Evolutionary conservation across 2,797 vertebrate genomes (phyloP), one percentile per base, ranked within the genome.

Genomic region (Trachurus trachurus): DNA sequence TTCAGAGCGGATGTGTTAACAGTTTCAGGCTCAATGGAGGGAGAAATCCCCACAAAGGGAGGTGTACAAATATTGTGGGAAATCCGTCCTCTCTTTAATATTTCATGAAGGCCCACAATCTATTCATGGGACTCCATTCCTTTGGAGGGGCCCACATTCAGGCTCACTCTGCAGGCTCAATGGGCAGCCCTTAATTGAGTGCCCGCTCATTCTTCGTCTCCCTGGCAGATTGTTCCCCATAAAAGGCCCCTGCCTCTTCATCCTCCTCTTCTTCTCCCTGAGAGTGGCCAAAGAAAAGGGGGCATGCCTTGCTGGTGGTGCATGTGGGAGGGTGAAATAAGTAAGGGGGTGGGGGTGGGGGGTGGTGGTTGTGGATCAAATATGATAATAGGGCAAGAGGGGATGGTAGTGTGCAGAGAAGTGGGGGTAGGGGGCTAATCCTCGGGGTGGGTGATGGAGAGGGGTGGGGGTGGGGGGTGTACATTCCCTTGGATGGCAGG

Each of bases 21-120:
- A 94, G 96, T 96, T 97, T 97, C 96, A 94, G 95, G 95, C 95
- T 97, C 97, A 98, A 96, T 96, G 96, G 96, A 97, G 96, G 95
- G 96, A 97, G 95, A 97, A 97, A 97, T 96, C 95, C 94, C 89
- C 91, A 96, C 96, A 97, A 97, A 96, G 94, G 94, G 92, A 95
- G 96, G 96, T 96, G 96, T 96, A 96, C 97, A 97, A 98, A 98
- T 96, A 97, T 97, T 97, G 97, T 97, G 97, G 96, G 96, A 96
- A 97, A 97, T 97, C 96, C 92, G 93, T 94, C 91, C 93, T 92
- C 94, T 96, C 96, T 96, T 96, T 95, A 92, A 95, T 94, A 95
- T 97, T 96, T 96, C 95, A 92, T 94, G 95, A 96, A 96, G 96
- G 95, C 95, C 93, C 93, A 94, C 81, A 84, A 95, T 94, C 96